Base-by-base conservation (phyloP, 1,140 invertebrate genomes). In the Pseudobourletiella spinata region DNA sequence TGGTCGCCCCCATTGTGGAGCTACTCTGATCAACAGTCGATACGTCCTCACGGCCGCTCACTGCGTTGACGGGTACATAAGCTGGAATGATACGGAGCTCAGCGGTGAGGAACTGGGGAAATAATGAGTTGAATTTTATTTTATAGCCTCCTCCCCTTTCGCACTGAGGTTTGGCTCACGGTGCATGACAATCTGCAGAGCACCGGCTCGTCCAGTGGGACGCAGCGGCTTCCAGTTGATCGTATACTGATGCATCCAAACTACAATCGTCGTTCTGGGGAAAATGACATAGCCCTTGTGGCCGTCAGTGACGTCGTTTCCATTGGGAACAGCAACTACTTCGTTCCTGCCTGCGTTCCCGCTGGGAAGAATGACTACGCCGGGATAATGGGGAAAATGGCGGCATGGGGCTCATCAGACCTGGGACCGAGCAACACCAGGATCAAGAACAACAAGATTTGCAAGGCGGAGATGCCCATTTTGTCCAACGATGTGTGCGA, bases 61-160 rank as follows among this genome's bases (percentile, higher is more conserved):
- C 46, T 70, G 68, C 46, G 61, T 68, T 59, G 59, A 65, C 18
- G 65, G 66, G 67, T 67, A 61, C n/a, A n/a, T n/a, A n/a, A n/a
- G n/a, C n/a, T n/a, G n/a, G n/a, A n/a, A n/a, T n/a, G n/a, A n/a
- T n/a, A n/a, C n/a, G n/a, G n/a, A n/a, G n/a, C n/a, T n/a, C n/a
- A n/a, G n/a, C n/a, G n/a, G n/a, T n/a, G n/a, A n/a, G n/a, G n/a
- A n/a, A n/a, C n/a, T n/a, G n/a, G n/a, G 32, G 32, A 39, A 39
- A 8, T 39, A 39, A 39, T 39, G 8, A 39, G n/a, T 25, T 50
- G 15, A 43, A 24, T 63, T 52, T 61, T 25, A 30, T 50, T 50
- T 58, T 50, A 8, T 29, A 58, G 54, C 2, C 28, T 64, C 1
- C 54, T 61, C 16, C 48, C 67, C 8, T 56, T 55, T 52, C 57